Conservation (phyloP, 1,140 invertebrate species). For the Aphelinus atriplicis region DNA sequence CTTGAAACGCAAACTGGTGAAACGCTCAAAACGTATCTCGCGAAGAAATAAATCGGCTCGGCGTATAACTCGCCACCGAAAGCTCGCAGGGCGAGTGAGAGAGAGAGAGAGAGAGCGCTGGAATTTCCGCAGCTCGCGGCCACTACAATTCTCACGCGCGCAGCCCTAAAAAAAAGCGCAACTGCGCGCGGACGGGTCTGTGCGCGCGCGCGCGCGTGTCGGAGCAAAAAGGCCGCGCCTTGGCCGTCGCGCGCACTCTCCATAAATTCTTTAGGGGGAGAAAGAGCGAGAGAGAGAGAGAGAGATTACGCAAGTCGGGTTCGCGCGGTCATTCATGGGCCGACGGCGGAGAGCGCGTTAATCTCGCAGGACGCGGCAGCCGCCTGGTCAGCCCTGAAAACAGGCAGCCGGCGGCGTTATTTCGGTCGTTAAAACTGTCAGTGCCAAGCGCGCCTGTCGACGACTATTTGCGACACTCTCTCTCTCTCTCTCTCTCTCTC, state of each 20-base stretch:
- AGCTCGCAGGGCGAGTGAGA: no score
- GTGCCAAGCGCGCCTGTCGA: slow-evolving; percentile 34
- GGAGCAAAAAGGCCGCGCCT: neutral
- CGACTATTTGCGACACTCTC: slow-evolving; percentile 28
- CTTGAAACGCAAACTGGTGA: no score
- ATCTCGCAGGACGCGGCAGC: slow-evolving; percentile 23
- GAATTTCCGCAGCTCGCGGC: no score
- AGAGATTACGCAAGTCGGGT: slow-evolving; percentile 20
- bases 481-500: neutral
- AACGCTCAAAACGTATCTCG: no score
- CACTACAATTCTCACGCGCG: no score
- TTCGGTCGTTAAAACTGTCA: slow-evolving; percentile 46
- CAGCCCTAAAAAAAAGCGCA: no score
- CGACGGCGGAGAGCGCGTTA: neutral
- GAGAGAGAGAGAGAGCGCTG: no score
- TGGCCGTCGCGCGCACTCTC: neutral
- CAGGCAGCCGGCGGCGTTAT: slow-evolving; percentile 40
- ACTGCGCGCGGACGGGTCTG: no score
- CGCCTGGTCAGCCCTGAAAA: slow-evolving; percentile 9
- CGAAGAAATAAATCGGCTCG: no score
- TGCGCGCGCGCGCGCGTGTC: no score
- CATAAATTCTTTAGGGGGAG: slow-evolving; percentile 25
- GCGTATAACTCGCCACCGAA: no score
- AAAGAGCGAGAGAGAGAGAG: no score
- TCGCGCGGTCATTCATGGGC: slow-evolving; percentile 17